Evolutionary conservation across 2,888 invertebrate species (phyloP), one percentile per base, ranked within the genome.

Genomic region (Tinea trinotella): DNA sequence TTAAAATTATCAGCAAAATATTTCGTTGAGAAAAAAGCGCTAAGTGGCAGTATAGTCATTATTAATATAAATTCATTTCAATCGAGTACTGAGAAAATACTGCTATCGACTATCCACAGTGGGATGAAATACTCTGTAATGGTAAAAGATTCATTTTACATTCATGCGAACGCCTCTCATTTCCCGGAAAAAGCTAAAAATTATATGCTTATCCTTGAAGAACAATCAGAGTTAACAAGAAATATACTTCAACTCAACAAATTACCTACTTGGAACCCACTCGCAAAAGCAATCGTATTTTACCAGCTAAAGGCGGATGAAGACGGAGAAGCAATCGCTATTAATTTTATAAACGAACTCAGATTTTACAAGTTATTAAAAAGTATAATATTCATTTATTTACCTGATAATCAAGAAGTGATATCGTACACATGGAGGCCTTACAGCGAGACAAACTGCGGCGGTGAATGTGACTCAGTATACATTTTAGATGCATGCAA

Each of bases 151-250:
- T 84, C 85, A 59, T 78, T 74, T 62, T 80, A 76, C 57, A 71
- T 69, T 57, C 87, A 87, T 63, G 78, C 76, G 54, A 87, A 87
- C 66, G 86, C 87, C 54, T 84, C 87, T 34, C 86, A 86, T 70
- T 87, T 87, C 59, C 84, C 80, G 13, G 87, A 87, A 68, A 86
- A 82, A 70, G 87, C 87, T 56, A 85, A 87, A 71, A 87, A 87
- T 74, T 87, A 87, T 68, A 79, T 87, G 81, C 70, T 87, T 70
- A 78, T 87, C 70, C 71, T 87, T 58, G 84, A 87, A 67, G 76
- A 81, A 58, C 80, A 79, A 70, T 69, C 71, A 46, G 85, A 87
- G 62, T 66, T 87, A 40, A 70, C 64, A 59, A 71, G 79, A 61
- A 81, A 86, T 66, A 82, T 87, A 65, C 62, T 77, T 58, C 82